Conservation (phyloP, 2,113 vertebrate species). For the Thinocorus orbignyianus region DNA sequence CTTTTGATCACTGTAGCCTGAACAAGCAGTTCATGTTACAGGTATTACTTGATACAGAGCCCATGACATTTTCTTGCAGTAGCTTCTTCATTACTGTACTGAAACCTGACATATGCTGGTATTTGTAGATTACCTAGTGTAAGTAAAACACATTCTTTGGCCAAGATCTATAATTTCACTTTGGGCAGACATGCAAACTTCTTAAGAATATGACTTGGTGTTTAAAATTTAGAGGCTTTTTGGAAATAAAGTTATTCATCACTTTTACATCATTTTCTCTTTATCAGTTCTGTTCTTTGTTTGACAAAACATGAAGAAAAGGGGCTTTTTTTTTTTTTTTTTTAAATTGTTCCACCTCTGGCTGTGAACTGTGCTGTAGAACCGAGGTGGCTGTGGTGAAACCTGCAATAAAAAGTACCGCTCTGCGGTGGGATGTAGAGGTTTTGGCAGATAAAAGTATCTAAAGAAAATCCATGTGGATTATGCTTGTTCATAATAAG, state of each 20-base stretch:
- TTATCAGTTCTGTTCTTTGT: neutral
- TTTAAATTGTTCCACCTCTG: neutral
- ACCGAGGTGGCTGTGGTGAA: neutral
- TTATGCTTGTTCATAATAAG: neutral
- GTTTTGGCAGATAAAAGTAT: neutral
- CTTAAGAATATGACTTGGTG: neutral
- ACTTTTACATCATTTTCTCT: neutral
- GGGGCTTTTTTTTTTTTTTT: neutral
- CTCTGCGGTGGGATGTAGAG: neutral
- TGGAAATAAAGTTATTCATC: neutral
- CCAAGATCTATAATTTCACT: neutral
- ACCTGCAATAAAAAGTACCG: neutral
- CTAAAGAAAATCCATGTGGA: conserved; percentile 9
- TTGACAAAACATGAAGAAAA: neutral
- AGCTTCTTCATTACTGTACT: neutral
- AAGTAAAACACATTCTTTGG: neutral
- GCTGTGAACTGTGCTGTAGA: neutral
- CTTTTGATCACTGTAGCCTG: neutral
- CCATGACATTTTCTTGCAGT: neutral
- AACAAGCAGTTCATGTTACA: neutral
- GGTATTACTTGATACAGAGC: neutral
- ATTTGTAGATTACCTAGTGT: neutral
- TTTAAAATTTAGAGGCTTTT: neutral
- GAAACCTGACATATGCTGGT: neutral
- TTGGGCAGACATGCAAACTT: neutral